These are phyloP conservation scores for Argyra leucocephala DNA, from an alignment of 2,888 invertebrate species.

Conservation along the genomic window DNA sequence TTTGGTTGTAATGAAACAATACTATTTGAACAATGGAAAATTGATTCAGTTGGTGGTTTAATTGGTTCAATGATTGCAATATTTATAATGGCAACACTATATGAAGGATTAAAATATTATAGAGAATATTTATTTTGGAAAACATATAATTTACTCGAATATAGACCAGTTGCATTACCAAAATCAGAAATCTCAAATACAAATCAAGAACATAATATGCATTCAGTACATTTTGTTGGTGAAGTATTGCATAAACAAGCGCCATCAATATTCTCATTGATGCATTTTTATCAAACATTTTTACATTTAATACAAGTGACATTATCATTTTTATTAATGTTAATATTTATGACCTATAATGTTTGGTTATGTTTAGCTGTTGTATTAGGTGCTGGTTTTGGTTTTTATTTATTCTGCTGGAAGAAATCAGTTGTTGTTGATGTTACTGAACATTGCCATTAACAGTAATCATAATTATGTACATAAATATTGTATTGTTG, in stretches of 20 bases:
- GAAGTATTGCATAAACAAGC: constrained; percentile 63
- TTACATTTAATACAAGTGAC: constrained; percentile 84
- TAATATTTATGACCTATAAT: constrained; percentile 96
- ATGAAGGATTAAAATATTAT: constrained; percentile 74
- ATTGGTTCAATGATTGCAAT: constrained; percentile 85
- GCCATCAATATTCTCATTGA: constrained; percentile 73
- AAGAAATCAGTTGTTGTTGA: constrained; percentile 87
- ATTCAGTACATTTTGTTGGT: constrained; percentile 58
- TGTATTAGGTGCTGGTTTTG: constrained; percentile 77
- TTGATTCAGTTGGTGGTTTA: constrained; percentile 63
- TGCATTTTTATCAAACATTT: constrained; percentile 77
- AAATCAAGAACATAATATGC: constrained; percentile 51
- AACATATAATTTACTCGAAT: constrained; percentile 74
- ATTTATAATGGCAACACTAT: constrained; percentile 82
- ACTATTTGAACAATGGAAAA: constrained; percentile 74
- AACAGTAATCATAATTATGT: constrained; percentile 38
- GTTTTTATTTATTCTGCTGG: constrained; percentile 94
- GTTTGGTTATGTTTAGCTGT: constrained; percentile 86
- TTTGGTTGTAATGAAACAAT: constrained; percentile 66
- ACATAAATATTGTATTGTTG: neutral
- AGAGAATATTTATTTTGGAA: constrained; percentile 77
- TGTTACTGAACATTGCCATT: constrained; percentile 93
- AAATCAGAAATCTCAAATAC: constrained; percentile 51
- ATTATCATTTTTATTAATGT: constrained; percentile 86
- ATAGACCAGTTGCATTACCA: constrained; percentile 74